Evolutionary conservation across 2,888 invertebrate species (phyloP), one percentile per base, ranked within the genome.

Genomic region (Aporophyla lueneburgensis): DNA sequence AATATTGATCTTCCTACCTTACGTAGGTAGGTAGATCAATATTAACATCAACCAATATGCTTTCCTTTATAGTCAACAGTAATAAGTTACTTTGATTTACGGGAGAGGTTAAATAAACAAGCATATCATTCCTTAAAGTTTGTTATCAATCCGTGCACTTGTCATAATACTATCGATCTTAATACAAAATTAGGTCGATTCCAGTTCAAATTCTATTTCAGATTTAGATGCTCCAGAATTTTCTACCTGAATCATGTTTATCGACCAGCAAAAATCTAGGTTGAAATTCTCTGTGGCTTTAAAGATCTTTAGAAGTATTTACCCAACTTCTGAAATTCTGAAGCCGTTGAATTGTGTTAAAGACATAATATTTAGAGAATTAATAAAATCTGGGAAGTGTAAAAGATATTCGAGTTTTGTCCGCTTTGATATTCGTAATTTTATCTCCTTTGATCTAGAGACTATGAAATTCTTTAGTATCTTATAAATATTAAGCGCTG

Each of bases 391-490:
- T 70, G 40, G 59, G 58, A 74, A 84, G 61, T 40, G 12, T 68
- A 54, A 62, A 80, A 73, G 21, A 66, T 46, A 54, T 78, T 70
- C 10, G 14, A n/a, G 56, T 65, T 65, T 66, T 66, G 59, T 61
- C 21, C 27, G 56, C 62, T 80, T 83, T 73, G 68, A 80, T 80
- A 74, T 71, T 69, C 27, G 53, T 68, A 53, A 76, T 56, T 66
- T 49, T 68, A 73, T 65, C 49, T 71, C 33, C 70, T 80, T 83
- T 84, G 84, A 84, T 76, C 68, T 67, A 43, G 7, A 68, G 61
- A 63, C 67, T 71, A 69, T 83, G 61, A 83, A 74, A 71, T 40
- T 73, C 27, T 74, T 81, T 62, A 82, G 67, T 74, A 27, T 82
- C 66, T 78, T 71, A 71, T 78, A 73, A 71, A 80, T 76, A 81